Evolutionary conservation across 2,113 vertebrate species (phyloP).

Genomic region (Syrrhaptes paradoxus): DNA sequence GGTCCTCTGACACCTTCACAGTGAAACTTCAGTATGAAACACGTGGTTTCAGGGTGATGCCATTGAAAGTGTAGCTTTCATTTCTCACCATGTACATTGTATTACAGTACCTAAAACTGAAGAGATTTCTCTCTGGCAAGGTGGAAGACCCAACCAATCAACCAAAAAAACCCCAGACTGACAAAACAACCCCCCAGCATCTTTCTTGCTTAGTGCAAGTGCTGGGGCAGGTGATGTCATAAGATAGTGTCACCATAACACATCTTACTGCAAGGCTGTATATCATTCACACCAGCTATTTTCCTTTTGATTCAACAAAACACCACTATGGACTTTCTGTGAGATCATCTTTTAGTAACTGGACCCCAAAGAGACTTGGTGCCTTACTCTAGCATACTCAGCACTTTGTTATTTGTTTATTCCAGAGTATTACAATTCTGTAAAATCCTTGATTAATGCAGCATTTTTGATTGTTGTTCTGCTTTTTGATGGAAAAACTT

Average conservation of each 20-base stretch:
- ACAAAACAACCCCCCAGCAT: no score
- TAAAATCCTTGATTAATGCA: neutral
- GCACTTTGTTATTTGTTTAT: neutral
- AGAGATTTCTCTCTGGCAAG: neutral
- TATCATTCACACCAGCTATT: neutral
- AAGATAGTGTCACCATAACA: neutral
- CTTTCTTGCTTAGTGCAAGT: neutral
- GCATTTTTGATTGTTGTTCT: neutral
- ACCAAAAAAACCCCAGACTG: no score
- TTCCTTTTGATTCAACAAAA: neutral
- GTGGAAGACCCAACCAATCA: neutral
- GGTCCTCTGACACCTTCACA: neutral
- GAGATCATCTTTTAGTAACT: neutral
- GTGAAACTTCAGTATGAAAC: fast-evolving
- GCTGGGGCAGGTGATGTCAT: neutral
- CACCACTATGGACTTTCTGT: neutral
- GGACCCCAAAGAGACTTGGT: neutral
- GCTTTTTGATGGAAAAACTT: neutral
- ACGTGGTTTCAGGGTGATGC: neutral
- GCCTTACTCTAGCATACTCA: neutral
- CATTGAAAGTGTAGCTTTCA: neutral
- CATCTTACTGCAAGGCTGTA: neutral
- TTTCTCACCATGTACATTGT: neutral
- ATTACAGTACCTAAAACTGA: neutral
- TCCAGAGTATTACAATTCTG: neutral